phyloP scores from a whole-genome alignment of 2,797 vertebrate species.

The Urophycis tenuis region DNA sequence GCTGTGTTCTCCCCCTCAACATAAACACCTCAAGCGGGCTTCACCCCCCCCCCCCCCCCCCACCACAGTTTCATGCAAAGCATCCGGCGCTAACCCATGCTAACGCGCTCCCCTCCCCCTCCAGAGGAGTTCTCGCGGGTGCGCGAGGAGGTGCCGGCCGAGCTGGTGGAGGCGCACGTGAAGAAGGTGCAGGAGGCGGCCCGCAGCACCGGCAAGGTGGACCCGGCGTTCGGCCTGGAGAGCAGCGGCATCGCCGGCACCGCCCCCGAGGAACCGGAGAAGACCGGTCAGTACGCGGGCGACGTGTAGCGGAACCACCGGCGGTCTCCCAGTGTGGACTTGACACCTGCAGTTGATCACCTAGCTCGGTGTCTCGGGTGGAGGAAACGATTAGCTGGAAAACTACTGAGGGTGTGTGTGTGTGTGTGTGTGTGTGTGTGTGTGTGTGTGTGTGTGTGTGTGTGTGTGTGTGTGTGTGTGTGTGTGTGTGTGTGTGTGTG shows the following conservation, averaged over 20 bases:
- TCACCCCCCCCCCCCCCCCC: too few species aligned
- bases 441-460: too few species aligned
- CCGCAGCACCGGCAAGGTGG: slow-evolving; percentile 86
- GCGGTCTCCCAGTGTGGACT: neutral
- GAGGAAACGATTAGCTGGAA: neutral
- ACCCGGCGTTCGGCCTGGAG: slow-evolving; percentile 86
- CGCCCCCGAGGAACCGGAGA: slow-evolving; percentile 87
- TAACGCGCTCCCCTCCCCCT: neutral
- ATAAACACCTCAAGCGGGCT: too few species aligned
- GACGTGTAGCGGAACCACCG: neutral
- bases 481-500: too few species aligned
- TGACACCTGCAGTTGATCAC: neutral
- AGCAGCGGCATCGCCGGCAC: slow-evolving; percentile 96
- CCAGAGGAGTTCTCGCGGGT: slow-evolving; percentile 97
- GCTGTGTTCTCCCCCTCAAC: too few species aligned
- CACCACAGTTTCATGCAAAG: too few species aligned
- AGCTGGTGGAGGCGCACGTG: slow-evolving; percentile 95
- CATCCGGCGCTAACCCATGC: neutral
- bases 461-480: too few species aligned
- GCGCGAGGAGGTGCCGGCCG: slow-evolving; percentile 90
- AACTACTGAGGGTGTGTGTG: neutral
- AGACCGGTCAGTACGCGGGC: slow-evolving; percentile 69
- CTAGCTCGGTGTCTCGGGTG: neutral
- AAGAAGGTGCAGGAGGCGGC: slow-evolving; percentile 96
- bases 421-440: too few species aligned